Evolutionary conservation across 2,888 invertebrate species (phyloP).

Genomic region (Pilophorus perplexus): DNA sequence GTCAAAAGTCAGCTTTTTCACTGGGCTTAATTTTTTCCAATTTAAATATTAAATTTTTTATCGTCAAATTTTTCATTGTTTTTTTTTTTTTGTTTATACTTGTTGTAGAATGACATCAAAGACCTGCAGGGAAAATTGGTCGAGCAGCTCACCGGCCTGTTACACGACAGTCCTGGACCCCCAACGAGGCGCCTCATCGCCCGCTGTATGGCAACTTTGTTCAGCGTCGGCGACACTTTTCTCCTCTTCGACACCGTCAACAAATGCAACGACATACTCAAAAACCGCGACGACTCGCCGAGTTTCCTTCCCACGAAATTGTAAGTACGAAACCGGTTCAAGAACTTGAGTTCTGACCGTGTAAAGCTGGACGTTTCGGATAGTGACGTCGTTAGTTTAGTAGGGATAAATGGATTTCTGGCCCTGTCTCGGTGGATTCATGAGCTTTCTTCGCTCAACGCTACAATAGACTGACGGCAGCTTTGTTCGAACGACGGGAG

Average conservation of each 20-base stretch:
- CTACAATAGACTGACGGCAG: too few species aligned
- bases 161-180: constrained; percentile 88
- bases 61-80: background rate
- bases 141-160: constrained; percentile 84
- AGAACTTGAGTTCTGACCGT: too few species aligned
- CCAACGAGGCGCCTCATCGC: constrained; percentile 90
- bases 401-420: too few species aligned
- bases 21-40: background rate
- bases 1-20: background rate
- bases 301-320: constrained; percentile 90
- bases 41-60: background rate
- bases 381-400: too few species aligned
- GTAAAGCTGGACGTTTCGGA: too few species aligned
- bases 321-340: too few species aligned
- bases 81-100: background rate
- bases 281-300: constrained; percentile 96
- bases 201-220: constrained; percentile 86
- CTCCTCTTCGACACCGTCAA: constrained; percentile 95
- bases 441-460: too few species aligned
- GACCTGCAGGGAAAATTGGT: constrained; percentile 94
- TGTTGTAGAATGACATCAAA: constrained; percentile 85
- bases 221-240: constrained; percentile 96
- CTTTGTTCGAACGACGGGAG: too few species aligned
- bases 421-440: too few species aligned
- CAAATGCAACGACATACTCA: constrained; percentile 94